Evolutionary conservation across 2,888 invertebrate species (phyloP).

Genomic region (Lymantria monacha): DNA sequence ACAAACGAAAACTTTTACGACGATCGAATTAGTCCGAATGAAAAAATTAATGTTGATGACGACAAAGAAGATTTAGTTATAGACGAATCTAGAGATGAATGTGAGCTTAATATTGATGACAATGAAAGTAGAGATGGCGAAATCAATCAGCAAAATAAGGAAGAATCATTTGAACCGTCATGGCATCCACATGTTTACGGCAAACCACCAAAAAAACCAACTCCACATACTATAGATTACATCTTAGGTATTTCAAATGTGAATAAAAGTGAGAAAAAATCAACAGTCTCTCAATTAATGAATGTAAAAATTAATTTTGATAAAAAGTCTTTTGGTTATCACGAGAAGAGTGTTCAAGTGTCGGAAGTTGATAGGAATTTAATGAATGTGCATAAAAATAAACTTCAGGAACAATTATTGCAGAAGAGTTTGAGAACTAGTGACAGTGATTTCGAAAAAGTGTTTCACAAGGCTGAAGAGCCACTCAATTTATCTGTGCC

Average conservation of each 20-base stretch:
- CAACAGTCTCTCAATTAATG: constrained; percentile 59
- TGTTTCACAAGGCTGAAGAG: constrained; percentile 63
- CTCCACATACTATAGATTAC: constrained; percentile 93
- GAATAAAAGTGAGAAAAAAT: constrained; percentile 40
- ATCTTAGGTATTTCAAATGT: constrained; percentile 86
- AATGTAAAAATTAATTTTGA: constrained; percentile 64
- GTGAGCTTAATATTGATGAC: constrained; percentile 36
- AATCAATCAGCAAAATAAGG: constrained; percentile 35
- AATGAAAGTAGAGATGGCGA: constrained; percentile 28
- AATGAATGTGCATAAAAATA: constrained; percentile 66
- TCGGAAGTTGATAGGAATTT: constrained; percentile 61
- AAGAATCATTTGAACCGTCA: constrained; percentile 62
- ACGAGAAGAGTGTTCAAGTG: constrained; percentile 65
- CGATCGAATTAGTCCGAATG: constrained; percentile 52
- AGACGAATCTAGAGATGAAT: constrained; percentile 39
- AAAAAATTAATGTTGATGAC: constrained; percentile 61
- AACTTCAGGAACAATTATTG: constrained; percentile 69
- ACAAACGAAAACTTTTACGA: constrained; percentile 44
- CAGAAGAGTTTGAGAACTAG: constrained; percentile 64
- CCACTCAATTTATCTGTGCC: constrained; percentile 84
- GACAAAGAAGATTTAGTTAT: constrained; percentile 57
- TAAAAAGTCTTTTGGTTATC: constrained; percentile 38
- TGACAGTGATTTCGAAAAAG: constrained; percentile 61
- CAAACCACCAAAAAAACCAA: constrained; percentile 90
- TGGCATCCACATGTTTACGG: constrained; percentile 97